phyloP scores from a whole-genome alignment of 1,140 invertebrate species.

The Bombus confusus region DNA sequence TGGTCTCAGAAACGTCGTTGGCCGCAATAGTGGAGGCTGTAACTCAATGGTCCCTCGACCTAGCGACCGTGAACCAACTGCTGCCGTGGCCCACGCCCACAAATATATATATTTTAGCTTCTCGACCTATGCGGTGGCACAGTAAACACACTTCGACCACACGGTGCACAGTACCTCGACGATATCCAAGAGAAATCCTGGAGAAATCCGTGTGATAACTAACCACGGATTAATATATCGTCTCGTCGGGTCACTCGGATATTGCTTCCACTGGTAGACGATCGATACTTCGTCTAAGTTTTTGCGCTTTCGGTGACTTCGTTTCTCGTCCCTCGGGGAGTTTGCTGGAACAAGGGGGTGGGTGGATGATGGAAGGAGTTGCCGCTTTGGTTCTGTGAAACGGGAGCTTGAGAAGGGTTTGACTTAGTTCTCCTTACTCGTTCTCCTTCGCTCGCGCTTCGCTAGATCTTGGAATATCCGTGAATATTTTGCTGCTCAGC shows the following conservation, averaged over 20 bases:
- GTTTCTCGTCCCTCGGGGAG: constrained; percentile 14
- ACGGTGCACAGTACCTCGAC: constrained; percentile 8
- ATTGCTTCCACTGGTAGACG: constrained; percentile 25
- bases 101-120: constrained; percentile 56
- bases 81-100: constrained; percentile 56
- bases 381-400: neutral
- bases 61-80: constrained; percentile 68
- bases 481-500: neutral
- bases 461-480: neutral
- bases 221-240: constrained; percentile 51
- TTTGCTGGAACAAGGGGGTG: neutral
- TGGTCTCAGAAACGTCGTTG: constrained; percentile 34
- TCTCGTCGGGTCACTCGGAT: constrained; percentile 32
- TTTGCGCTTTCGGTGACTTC: constrained; percentile 34
- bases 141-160: constrained; percentile 42
- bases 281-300: constrained; percentile 50
- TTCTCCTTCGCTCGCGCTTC: neutral
- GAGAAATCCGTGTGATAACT: constrained; percentile 24
- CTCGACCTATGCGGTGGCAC: constrained; percentile 36
- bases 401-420: neutral
- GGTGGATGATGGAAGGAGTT: constrained; percentile 19
- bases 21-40: constrained; percentile 57
- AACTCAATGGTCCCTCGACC: constrained; percentile 67
- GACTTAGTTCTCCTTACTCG: neutral
- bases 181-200: constrained; percentile 31